phyloP scores from a whole-genome alignment of 2,888 invertebrate species.

The Lydus trimaculatus region DNA sequence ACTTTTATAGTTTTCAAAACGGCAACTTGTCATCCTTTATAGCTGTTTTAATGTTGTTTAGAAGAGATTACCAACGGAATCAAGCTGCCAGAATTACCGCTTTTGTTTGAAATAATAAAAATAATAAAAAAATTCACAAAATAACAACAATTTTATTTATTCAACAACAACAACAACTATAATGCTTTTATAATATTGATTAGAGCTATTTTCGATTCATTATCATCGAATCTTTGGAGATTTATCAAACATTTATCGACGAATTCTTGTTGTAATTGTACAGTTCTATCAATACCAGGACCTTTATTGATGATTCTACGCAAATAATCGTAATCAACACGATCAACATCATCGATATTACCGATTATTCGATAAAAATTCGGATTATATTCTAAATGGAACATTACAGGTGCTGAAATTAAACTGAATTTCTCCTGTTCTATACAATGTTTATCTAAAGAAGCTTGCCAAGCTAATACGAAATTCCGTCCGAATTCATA shows the following conservation, averaged over 20 bases:
- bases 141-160: conserved; percentile 56
- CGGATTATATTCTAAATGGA: conserved; percentile 77
- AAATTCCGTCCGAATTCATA: conserved; percentile 88
- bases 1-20: conserved; percentile 17
- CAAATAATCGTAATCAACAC: conserved; percentile 68
- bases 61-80: conserved; percentile 13
- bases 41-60: conserved; percentile 30
- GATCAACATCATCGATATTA: conserved; percentile 66
- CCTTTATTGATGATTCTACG: conserved; percentile 59
- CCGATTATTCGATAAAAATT: conserved; percentile 71
- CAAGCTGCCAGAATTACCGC: not conserved
- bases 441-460: conserved; percentile 74
- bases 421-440: conserved; percentile 65
- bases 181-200: conserved; percentile 79
- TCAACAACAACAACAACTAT: conserved; percentile 26
- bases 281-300: conserved; percentile 75
- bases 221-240: conserved; percentile 75
- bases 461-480: conserved; percentile 84
- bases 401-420: conserved; percentile 82
- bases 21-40: conserved; percentile 29
- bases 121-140: not conserved
- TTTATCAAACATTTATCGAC: conserved; percentile 75
- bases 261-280: conserved; percentile 75
- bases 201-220: conserved; percentile 81
- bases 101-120: not conserved